Base-by-base conservation (phyloP, 2,888 invertebrate genomes). In the Andricus curvator region DNA sequence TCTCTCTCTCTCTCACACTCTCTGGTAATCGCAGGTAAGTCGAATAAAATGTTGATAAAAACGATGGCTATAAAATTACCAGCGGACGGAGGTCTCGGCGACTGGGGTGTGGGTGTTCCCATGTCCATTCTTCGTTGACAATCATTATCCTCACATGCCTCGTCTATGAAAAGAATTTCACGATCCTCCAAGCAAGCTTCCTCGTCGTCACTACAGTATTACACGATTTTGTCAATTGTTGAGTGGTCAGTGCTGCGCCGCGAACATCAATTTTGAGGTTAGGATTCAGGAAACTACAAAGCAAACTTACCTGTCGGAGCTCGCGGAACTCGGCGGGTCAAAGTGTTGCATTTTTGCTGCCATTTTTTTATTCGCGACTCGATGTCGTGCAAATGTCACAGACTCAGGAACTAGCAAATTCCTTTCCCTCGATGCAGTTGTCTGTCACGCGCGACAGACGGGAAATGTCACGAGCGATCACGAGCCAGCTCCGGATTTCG, bases 321-420 rank as follows among this genome's bases (percentile, higher is more conserved):
- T 98, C 85, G 97, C 97, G 82, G 97, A 97, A 92, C 97, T 97
- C 88, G 97, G 97, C 86, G 97, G 97, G 93, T 97, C 97, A 90
- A 96, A 95, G 92, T 95, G 95, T 90, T 92, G 93, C 85, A 94
- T 91, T 90, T 94, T 94, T 74, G 94, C 94, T 88, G 94, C 94
- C 94, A 94, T 94, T 78, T 81, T 25, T 29, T 25, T 22, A 5
- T 62, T 15, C 6, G 9, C 15, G 1, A 62, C 22, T 62, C 15
- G 25, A 62, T 11, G 6, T 62, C 15, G 22, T 62, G 62, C 25
- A 25, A 48, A 68, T 48, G 68, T 17, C 44, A 68, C 41, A 25
- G 17, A 48, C 68, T 68, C 22, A 68, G 41, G 11, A 56, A 74
- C 56, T 51, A n/a, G 17, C 11, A 68, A 68, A 68, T 25, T 48